Percentiles rank a stretch among this genome's conserved stretches.
Evolutionary conservation across 2,113 vertebrate genomes (phyloP).

Genomic region (Aspidoscelis tigris): DNA sequence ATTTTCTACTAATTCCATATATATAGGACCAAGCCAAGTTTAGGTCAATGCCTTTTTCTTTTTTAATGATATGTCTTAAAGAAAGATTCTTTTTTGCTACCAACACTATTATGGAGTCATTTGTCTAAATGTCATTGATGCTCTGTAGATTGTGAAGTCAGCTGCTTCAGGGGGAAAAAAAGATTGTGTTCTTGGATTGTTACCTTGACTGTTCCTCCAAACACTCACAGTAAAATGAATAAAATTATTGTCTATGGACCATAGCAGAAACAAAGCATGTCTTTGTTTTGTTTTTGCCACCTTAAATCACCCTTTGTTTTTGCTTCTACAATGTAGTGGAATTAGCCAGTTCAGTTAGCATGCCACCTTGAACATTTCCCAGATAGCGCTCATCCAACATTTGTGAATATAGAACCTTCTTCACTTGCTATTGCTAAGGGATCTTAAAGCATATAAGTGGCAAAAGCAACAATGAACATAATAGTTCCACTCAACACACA

Average conservation of each 20-base stretch:
- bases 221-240: constrained; percentile 48
- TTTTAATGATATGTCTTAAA: constrained; percentile 26
- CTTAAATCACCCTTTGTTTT: constrained; percentile 28
- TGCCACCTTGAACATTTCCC: neutral
- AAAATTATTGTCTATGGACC: constrained; percentile 36
- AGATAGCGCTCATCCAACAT: constrained; percentile 1
- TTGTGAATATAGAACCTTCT: neutral
- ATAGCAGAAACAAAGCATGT: constrained; percentile 41
- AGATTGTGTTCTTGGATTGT: constrained; percentile 52
- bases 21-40: constrained; percentile 1
- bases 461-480: too few relatives aligned
- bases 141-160: constrained; percentile 47
- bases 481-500: too few relatives aligned
- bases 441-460: too few relatives aligned
- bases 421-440: neutral
- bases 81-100: constrained; percentile 38
- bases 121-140: constrained; percentile 62
- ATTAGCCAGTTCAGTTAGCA: constrained; percentile 8
- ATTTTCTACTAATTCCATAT: neutral
- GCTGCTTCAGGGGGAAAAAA: constrained; percentile 48
- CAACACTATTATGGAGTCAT: constrained; percentile 44
- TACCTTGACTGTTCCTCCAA: constrained; percentile 44
- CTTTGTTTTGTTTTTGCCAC: constrained; percentile 26
- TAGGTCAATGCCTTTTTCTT: constrained; percentile 20
- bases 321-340: constrained; percentile 25